Evolutionary conservation across 1,140 invertebrate genomes (phyloP).

Genomic region (Mercenaria mercenaria): DNA sequence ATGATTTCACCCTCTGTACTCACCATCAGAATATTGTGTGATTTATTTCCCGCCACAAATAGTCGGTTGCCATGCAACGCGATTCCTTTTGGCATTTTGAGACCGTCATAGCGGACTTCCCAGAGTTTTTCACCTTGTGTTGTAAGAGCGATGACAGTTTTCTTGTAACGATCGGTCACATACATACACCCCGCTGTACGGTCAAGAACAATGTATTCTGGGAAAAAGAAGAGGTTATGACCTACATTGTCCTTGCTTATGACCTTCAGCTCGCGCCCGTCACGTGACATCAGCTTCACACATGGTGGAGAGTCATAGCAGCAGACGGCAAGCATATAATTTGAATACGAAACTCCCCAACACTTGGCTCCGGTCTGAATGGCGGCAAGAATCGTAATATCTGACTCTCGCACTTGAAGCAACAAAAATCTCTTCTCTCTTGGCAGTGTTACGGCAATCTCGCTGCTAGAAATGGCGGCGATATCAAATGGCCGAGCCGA

Average conservation of each 20-base stretch:
- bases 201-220: constrained; percentile 71
- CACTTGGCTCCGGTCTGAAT: constrained; percentile 72
- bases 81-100: constrained; percentile 69
- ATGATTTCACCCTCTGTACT: constrained; percentile 70
- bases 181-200: constrained; percentile 65
- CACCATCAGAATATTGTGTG: constrained; percentile 66
- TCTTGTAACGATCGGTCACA: constrained; percentile 67
- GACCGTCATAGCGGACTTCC: constrained; percentile 68
- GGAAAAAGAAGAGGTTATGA: constrained; percentile 69
- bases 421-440: constrained; percentile 68
- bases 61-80: constrained; percentile 68
- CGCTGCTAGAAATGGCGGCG: constrained; percentile 48
- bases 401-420: constrained; percentile 64
- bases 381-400: constrained; percentile 62
- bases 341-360: constrained; percentile 68
- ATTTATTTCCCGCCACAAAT: constrained; percentile 68
- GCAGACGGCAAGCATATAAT: constrained; percentile 70
- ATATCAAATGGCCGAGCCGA: constrained; percentile 69
- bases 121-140: constrained; percentile 70
- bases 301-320: constrained; percentile 68
- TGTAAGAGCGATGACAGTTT: constrained; percentile 64
- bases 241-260: constrained; percentile 66
- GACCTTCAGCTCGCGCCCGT: constrained; percentile 69
- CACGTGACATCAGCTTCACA: constrained; percentile 71
- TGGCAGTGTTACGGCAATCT: constrained; percentile 70